phyloP scores from a whole-genome alignment of 2,888 invertebrate species.

The Exephanes ischioxanthus region DNA sequence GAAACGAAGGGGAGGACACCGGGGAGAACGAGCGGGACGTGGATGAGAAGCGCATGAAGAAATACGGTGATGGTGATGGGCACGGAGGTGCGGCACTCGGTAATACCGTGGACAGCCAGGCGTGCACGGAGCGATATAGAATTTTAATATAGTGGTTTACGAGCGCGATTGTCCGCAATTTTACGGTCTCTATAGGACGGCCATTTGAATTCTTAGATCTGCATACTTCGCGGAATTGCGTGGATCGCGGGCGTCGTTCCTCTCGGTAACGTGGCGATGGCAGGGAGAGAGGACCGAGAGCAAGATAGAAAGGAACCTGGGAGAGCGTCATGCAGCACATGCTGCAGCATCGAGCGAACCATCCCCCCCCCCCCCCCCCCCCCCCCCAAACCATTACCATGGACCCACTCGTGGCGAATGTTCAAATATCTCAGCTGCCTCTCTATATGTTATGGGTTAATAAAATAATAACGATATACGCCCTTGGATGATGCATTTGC shows the following conservation, averaged over 20 bases:
- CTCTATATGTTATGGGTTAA: constrained; percentile 80
- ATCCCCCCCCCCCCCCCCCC: constrained; percentile 2
- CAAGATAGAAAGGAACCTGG: constrained; percentile 36
- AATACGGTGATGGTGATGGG: constrained; percentile 54
- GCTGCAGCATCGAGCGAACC: constrained; percentile 43
- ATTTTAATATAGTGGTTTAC: constrained; percentile 85
- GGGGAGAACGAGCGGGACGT: constrained; percentile 57
- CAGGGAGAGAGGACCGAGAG: constrained; percentile 40
- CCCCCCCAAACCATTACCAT: constrained; percentile 59
- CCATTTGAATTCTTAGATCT: constrained; percentile 85
- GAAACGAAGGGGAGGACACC: constrained; percentile 28
- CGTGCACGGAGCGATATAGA: constrained; percentile 81
- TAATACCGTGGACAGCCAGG: constrained; percentile 68
- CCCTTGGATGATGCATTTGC: constrained; percentile 66
- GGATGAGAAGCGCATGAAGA: constrained; percentile 44
- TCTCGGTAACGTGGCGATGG: constrained; percentile 13
- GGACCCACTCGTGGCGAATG: constrained; percentile 67
- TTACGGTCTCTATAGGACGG: constrained; percentile 82
- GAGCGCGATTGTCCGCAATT: constrained; percentile 85
- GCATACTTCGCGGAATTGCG: constrained; percentile 84
- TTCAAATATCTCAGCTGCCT: constrained; percentile 79
- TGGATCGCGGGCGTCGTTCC: constrained; percentile 70
- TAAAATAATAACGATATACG: constrained; percentile 81
- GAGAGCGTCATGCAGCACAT: constrained; percentile 46
- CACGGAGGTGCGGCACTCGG: constrained; percentile 57